phyloP scores from a whole-genome alignment of 2,797 vertebrate species.

The Lophius americanus region DNA sequence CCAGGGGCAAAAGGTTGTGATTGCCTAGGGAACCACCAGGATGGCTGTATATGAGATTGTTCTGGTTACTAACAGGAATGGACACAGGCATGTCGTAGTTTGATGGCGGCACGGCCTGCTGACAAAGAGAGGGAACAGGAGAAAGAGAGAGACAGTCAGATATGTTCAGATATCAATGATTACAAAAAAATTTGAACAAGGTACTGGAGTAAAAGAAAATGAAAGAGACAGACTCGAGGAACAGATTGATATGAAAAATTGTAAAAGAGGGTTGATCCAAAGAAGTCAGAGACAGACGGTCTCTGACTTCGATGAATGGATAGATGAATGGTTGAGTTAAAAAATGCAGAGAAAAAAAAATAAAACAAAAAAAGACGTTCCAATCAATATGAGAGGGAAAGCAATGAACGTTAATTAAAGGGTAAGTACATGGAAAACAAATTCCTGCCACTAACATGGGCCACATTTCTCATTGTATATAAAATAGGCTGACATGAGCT shows the following conservation, averaged over 20 bases:
- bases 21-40: conserved; percentile 94
- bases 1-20: conserved; percentile 96
- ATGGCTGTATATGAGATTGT: conserved; percentile 96
- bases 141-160: conserved; percentile 17
- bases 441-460: conserved; percentile 10
- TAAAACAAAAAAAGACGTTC: conserved; percentile 23
- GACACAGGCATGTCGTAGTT: conserved; percentile 99
- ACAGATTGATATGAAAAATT: too few species aligned
- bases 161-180: conserved; percentile 35
- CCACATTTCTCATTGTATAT: conserved; percentile 20
- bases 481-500: conserved; percentile 25
- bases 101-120: conserved; percentile 94
- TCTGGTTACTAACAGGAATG: conserved; percentile 98
- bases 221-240: too few species aligned
- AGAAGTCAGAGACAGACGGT: too few species aligned
- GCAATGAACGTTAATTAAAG: conserved; percentile 20
- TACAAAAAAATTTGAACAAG: neutral
- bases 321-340: neutral
- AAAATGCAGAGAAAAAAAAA: conserved; percentile 20
- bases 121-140: conserved; percentile 37
- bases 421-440: conserved; percentile 15
- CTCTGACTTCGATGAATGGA: too few species aligned
- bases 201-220: too few species aligned
- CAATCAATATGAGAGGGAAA: conserved; percentile 13
- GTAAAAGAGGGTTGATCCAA: too few species aligned